Conservation (phyloP, 2,888 invertebrate species). For the Endomychus coccineus region DNA sequence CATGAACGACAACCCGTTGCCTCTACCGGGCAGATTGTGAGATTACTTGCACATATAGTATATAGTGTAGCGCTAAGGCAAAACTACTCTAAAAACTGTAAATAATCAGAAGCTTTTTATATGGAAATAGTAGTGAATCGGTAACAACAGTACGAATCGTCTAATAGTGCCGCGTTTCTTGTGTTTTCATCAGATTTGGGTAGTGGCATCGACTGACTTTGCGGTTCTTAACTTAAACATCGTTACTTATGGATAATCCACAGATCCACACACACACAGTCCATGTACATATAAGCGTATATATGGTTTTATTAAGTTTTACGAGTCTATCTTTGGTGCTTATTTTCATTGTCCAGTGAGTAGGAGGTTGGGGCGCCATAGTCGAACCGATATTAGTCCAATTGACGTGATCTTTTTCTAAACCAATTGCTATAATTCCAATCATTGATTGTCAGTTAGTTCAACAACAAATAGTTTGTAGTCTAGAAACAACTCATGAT, state of each 20-base stretch:
- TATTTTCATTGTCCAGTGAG: too few relatives aligned
- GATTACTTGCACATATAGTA: constrained; percentile 34
- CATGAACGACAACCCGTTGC: constrained; percentile 11
- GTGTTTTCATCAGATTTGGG: constrained; percentile 23
- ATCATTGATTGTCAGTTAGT: too few relatives aligned
- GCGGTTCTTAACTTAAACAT: constrained; percentile 3
- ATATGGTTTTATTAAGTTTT: constrained; percentile 33
- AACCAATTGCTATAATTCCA: too few relatives aligned
- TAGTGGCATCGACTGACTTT: constrained; percentile 15
- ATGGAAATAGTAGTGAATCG: constrained; percentile 36
- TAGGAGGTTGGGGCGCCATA: too few relatives aligned
- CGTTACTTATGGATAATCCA: too few relatives aligned
- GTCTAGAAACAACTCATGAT: too few relatives aligned
- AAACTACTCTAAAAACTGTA: constrained; percentile 32
- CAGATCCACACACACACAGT: constrained; percentile 20
- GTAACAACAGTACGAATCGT: constrained; percentile 25
- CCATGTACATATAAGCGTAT: constrained; percentile 33
- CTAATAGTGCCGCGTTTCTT: constrained; percentile 35
- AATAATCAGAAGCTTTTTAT: constrained; percentile 45
- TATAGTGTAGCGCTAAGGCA: constrained; percentile 34
- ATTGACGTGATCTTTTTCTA: too few relatives aligned
- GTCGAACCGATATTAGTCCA: too few relatives aligned
- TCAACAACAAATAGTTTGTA: too few relatives aligned
- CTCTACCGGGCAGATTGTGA: too few relatives aligned
- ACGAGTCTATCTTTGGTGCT: constrained; percentile 35